These are phyloP conservation scores for Nannoperca australis DNA, from an alignment of 2,797 vertebrate genomes.

Conservation along the genomic window DNA sequence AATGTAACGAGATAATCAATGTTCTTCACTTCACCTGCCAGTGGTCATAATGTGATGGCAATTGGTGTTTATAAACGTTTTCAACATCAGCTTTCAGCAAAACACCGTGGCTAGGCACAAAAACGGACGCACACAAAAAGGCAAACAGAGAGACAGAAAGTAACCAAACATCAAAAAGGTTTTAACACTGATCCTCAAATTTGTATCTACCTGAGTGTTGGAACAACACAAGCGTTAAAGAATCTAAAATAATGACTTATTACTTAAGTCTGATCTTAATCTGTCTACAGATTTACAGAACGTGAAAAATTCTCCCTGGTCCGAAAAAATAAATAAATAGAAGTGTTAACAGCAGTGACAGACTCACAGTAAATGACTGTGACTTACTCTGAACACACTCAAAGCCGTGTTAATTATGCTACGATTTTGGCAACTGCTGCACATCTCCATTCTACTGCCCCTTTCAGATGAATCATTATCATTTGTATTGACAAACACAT, in stretches of 20 bases:
- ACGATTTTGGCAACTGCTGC: conserved; percentile 26
- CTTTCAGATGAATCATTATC: conserved; percentile 27
- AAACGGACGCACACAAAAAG: conserved; percentile 47
- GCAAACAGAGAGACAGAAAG: conserved; percentile 36
- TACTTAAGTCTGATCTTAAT: neutral
- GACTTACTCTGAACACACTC: conserved; percentile 27
- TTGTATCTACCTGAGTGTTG: neutral
- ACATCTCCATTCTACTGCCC: conserved; percentile 36
- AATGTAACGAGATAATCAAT: no score
- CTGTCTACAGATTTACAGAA: neutral
- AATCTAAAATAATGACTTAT: neutral
- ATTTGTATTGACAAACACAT: conserved; percentile 43
- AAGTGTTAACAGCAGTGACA: neutral
- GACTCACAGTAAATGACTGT: conserved; percentile 11
- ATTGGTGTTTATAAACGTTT: no score
- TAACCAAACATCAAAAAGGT: conserved; percentile 22
- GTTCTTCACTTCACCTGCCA: no score
- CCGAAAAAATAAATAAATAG: neutral
- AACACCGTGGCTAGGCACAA: conserved; percentile 37
- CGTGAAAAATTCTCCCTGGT: neutral
- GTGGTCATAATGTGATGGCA: no score
- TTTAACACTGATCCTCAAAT: neutral
- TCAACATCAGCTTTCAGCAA: conserved; percentile 29
- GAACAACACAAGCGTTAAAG: neutral
- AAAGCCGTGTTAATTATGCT: conserved; percentile 27